Conservation (phyloP, 2,888 invertebrate genomes). For the Gortyna flavago region DNA sequence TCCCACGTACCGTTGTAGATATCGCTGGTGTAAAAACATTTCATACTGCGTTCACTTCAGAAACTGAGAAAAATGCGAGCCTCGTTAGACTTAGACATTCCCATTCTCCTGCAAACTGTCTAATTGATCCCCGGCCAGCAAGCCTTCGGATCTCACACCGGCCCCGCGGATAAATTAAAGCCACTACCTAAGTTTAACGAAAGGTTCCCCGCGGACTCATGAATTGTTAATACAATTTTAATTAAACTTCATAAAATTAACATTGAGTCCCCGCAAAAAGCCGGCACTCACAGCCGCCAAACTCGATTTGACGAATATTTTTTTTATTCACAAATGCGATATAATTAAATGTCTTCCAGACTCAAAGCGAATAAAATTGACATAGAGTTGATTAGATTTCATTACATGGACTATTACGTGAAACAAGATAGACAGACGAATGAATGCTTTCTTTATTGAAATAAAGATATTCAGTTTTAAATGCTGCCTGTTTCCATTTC, state of each 20-base stretch:
- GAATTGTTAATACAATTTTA: constrained; percentile 81
- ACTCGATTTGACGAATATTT: constrained; percentile 66
- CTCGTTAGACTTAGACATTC: constrained; percentile 49
- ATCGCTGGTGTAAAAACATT: constrained; percentile 28
- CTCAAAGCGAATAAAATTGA: constrained; percentile 45
- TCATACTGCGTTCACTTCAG: constrained; percentile 13
- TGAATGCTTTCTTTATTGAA: constrained; percentile 40
- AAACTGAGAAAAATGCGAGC: constrained; percentile 47
- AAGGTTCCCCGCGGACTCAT: constrained; percentile 77
- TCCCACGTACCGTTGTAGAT: constrained; percentile 11
- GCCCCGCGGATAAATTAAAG: constrained; percentile 61
- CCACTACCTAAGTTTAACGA: constrained; percentile 66
- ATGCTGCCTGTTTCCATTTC: constrained; percentile 34
- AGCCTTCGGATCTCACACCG: constrained; percentile 55
- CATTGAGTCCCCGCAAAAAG: constrained; percentile 65
- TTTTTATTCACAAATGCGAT: constrained; percentile 57
- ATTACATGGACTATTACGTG: constrained; percentile 22
- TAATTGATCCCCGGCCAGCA: constrained; percentile 59
- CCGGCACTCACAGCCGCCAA: constrained; percentile 56
- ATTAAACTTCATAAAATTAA: constrained; percentile 79
- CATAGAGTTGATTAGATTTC: constrained; percentile 60
- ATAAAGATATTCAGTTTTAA: constrained; percentile 46
- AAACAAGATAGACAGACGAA: constrained; percentile 19
- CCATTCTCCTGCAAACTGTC: constrained; percentile 36
- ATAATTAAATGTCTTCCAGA: constrained; percentile 61